Percentiles rank a stretch among this genome's conserved stretches.
phyloP scores from a whole-genome alignment of 2,888 invertebrate genomes.

The Nomada goodeniana region DNA sequence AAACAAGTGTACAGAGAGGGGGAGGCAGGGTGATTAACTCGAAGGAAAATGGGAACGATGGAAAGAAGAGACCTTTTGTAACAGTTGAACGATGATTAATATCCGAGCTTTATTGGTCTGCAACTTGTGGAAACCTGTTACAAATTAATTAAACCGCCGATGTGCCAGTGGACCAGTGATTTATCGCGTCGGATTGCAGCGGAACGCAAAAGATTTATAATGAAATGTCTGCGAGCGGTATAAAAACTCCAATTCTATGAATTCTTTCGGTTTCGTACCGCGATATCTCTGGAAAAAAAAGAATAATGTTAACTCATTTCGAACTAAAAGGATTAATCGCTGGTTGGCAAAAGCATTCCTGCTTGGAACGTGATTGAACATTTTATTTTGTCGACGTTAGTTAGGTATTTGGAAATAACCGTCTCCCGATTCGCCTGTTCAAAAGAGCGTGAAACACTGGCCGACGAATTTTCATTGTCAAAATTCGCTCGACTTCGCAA shows the following conservation, averaged over 20 bases:
- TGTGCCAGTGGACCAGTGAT: constrained; percentile 59
- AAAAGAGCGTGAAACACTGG: neutral
- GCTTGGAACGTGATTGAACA: constrained; percentile 4
- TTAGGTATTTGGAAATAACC: neutral
- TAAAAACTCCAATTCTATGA: neutral
- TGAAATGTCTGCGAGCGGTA: neutral
- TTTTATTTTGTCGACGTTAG: constrained; percentile 23
- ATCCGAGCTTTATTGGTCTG: constrained; percentile 58
- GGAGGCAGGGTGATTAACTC: constrained; percentile 52
- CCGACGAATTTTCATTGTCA: neutral
- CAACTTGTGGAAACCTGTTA: constrained; percentile 70
- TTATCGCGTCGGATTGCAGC: constrained; percentile 55
- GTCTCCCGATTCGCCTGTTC: neutral
- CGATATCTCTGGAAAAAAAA: neutral
- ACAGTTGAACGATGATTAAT: constrained; percentile 69
- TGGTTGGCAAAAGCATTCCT: neutral
- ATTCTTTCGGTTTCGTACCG: neutral
- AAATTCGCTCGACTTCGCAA: neutral
- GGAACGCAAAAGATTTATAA: constrained; percentile 11
- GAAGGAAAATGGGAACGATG: constrained; percentile 53
- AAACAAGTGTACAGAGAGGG: constrained; percentile 1
- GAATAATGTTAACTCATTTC: neutral
- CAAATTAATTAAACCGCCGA: constrained; percentile 72
- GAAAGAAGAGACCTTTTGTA: constrained; percentile 26
- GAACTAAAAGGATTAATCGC: constrained; percentile 4